Evolutionary conservation across 2,888 invertebrate genomes (phyloP).

Genomic region (Tenthredo livida): DNA sequence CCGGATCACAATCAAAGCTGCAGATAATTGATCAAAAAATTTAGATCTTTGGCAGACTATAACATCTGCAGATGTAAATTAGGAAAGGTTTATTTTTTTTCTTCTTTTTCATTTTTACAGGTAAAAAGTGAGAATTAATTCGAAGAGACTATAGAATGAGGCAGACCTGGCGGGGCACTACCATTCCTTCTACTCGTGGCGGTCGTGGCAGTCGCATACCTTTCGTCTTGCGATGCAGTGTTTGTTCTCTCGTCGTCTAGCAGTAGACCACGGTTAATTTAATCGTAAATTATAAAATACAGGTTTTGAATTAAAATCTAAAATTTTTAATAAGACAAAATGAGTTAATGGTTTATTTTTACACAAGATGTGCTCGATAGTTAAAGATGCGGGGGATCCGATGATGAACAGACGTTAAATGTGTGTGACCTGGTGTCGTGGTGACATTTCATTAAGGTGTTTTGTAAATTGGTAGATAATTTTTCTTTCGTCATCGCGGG

Average conservation of each 20-base stretch:
- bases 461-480: neutral
- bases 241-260: constrained; percentile 73
- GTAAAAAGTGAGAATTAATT: constrained; percentile 57
- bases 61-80: neutral
- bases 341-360: constrained; percentile 12
- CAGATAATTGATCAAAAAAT: neutral
- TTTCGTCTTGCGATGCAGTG: constrained; percentile 74
- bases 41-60: neutral
- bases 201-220: constrained; percentile 73
- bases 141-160: constrained; percentile 60
- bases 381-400: constrained; percentile 14
- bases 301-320: neutral
- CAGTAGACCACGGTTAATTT: constrained; percentile 72
- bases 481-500: constrained; percentile 1
- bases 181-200: constrained; percentile 73
- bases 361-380: constrained; percentile 26
- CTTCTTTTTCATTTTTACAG: neutral
- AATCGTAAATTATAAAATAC: constrained; percentile 50
- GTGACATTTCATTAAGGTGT: neutral
- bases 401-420: constrained; percentile 39
- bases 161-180: constrained; percentile 51
- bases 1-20: neutral
- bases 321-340: neutral
- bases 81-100: neutral
- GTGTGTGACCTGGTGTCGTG: constrained; percentile 25